Percentiles rank a stretch among this genome's conserved stretches.
Evolutionary conservation across 2,113 vertebrate genomes (phyloP).

Genomic region (Campylorhamphus procurvoides): DNA sequence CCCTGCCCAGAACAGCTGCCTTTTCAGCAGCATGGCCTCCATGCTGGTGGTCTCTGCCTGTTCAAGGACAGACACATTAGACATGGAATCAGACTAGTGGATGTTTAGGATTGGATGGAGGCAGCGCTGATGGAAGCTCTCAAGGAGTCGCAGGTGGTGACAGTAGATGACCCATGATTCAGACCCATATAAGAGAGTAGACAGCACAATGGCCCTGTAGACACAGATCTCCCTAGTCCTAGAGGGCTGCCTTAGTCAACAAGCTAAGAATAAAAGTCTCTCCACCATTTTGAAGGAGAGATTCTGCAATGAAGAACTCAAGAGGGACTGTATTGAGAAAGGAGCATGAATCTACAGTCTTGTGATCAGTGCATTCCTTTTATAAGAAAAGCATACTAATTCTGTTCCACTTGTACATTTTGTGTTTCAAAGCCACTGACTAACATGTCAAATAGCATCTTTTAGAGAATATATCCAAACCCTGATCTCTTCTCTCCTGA

Average conservation of each 20-base stretch:
- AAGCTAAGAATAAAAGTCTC: neutral
- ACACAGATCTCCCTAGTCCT: neutral
- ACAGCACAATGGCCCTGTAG: too few relatives aligned
- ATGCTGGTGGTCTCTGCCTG: too few relatives aligned
- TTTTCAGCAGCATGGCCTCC: too few relatives aligned
- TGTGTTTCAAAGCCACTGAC: neutral
- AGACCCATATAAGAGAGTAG: too few relatives aligned
- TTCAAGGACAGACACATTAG: too few relatives aligned
- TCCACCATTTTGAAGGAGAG: neutral
- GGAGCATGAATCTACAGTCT: neutral
- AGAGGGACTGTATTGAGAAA: neutral
- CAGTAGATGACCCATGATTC: too few relatives aligned
- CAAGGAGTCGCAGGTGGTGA: too few relatives aligned
- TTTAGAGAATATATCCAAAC: neutral
- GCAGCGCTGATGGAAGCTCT: too few relatives aligned
- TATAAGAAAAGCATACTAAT: neutral
- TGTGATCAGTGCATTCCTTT: neutral
- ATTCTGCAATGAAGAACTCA: neutral
- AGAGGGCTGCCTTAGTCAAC: neutral
- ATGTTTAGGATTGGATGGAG: too few relatives aligned
- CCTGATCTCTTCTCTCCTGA: neutral
- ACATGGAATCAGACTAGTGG: too few relatives aligned
- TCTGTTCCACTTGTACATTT: neutral
- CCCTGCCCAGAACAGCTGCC: too few relatives aligned
- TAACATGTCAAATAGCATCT: neutral